Evolutionary conservation across 2,888 invertebrate species (phyloP), one percentile per base, ranked within the genome.

Genomic region (Xylocampa areola): DNA sequence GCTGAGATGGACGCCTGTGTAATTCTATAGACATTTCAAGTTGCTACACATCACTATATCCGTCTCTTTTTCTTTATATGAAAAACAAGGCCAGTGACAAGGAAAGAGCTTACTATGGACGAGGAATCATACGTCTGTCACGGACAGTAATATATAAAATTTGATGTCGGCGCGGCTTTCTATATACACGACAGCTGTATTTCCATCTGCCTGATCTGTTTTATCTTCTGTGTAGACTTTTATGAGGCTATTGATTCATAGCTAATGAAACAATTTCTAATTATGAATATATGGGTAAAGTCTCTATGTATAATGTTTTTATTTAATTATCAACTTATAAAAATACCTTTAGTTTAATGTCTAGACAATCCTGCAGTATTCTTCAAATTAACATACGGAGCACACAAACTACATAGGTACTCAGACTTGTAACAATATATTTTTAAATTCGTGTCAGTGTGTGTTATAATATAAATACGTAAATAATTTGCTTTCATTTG

Each of bases 1-100:
- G 32, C 35, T 74, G 75, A 79, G 82, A 84, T 83, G 76, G 78
- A 84, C 81, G 80, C 74, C 79, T 73, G 69, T 70, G 78, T 70
- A 74, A 76, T 79, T 71, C 59, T 55, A 71, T 35, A 63, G 63
- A 67, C 49, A 17, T 43, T 70, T 71, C 35, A 43, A 53, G 55
- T 37, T 35, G 39, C 30, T 45, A 32, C 29, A 21, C 27, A 51
- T 47, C 29, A 48, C 33, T 62, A 35, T 61, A 66, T 19, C 35
- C 23, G 29, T 54, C 51, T 54, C 51, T 49, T 55, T 68, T 59
- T 21, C n/a, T 40, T 21, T 50, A 5, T 13, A 19, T 19, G 47
- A 54, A 68, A 39, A 54, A 0, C 21, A 14, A n/a, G 11, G 16
- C 23, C 10, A 25, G 27, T n/a, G 39, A 61, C 65, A 60, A 57